Evolutionary conservation across 2,888 invertebrate species (phyloP), one percentile per base, ranked within the genome.

Genomic region (Agrochola litura): DNA sequence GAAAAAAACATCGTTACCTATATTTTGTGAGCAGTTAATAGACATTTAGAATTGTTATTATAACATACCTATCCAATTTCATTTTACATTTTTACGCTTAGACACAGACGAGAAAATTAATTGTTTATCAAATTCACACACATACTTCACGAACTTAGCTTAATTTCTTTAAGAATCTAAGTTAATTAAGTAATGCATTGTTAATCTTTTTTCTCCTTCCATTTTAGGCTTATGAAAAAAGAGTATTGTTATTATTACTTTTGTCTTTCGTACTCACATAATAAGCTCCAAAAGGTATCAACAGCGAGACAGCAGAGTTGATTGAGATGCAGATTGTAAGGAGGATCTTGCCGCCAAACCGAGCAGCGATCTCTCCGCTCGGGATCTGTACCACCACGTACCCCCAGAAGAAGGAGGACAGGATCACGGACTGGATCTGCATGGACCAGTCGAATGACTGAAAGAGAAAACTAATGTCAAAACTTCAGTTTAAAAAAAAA

Each of bases 301-400:
- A 54, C 25, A 95, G 76, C 0, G 93, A 92, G 0, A 93, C 90
- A 30, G 97, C 92, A 0, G 97, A 97, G 49, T 95, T 92, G 16
- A 92, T 86, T 4, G 86, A 87, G 2, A 95, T 86, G n/a, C 92
- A 92, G 12, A 90, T 77, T 0, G 97, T 93, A 56, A 97, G 91
- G 16, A 98, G 95, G 52, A 97, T 92, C 91, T 97, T 98, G 9
- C 98, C 98, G 0, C 98, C 98, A 90, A 97, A 97, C 72, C 96
- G 96, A 64, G 97, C 97, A 0, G 98, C 98, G 84, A 98, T 90
- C 85, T 97, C 97, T 0, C 98, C 98, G 0, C 97, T 97, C 0
- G 97, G 97, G 19, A 98, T 94, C 92, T 98, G 98, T 46, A 98
- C 97, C 16, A 98, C 90, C 0, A 98, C 96, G 92, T 98, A 98